Conservation (phyloP, 2,797 vertebrate species). For the Pipistrellus pipistrellus region DNA sequence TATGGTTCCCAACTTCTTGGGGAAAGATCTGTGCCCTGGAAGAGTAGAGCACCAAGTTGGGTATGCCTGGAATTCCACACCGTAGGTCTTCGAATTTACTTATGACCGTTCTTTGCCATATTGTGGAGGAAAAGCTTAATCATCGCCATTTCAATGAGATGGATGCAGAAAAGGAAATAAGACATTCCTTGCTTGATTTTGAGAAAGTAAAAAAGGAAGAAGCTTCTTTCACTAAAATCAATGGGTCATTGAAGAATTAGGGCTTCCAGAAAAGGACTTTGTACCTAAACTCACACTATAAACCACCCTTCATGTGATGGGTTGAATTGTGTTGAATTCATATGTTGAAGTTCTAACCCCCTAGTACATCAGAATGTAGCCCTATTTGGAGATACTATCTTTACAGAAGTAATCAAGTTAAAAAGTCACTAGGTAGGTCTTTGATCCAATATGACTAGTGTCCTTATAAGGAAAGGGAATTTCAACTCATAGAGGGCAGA, state of each 20-base stretch:
- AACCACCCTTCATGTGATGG: not conserved
- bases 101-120: not conserved
- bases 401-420: not conserved
- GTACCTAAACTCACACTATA: not conserved
- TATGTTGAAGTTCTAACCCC: not conserved
- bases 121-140: not conserved
- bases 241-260: not conserved
- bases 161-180: not conserved
- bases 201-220: slow-evolving; percentile 2
- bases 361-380: not conserved
- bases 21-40: not conserved
- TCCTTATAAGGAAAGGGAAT: not conserved
- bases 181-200: not conserved
- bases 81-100: not conserved
- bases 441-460: not conserved
- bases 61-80: not conserved
- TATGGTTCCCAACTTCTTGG: not conserved
- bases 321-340: not conserved
- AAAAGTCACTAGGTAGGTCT: not conserved
- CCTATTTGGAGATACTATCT: not conserved
- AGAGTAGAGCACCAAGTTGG: not conserved
- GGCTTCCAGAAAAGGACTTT: slow-evolving; percentile 23
- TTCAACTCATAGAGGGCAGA: not conserved
- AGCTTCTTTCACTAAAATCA: slow-evolving; percentile 10
- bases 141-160: not conserved